Evolutionary conservation across 2,888 invertebrate genomes (phyloP).

Genomic region (Ophioninae sp.): DNA sequence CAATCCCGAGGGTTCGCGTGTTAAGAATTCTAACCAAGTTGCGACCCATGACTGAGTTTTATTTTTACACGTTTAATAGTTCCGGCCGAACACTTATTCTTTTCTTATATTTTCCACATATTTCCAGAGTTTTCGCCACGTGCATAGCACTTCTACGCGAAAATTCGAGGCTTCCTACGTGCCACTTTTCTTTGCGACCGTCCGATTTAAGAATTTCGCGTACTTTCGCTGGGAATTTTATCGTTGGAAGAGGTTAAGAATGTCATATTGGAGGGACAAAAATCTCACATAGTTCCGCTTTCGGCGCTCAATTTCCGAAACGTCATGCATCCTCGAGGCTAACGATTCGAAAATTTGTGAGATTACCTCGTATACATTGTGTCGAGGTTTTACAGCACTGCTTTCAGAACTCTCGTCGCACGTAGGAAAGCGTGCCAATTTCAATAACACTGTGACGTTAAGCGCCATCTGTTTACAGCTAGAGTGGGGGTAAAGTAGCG

Average conservation of each 20-base stretch:
- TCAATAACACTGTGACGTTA: conserved; percentile 23
- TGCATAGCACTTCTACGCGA: neutral
- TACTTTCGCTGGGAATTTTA: neutral
- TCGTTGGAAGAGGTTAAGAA: neutral
- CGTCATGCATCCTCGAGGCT: no score
- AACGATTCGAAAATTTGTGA: no score
- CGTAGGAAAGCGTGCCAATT: conserved; percentile 6
- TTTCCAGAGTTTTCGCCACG: neutral
- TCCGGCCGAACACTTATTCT: neutral
- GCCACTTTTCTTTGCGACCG: neutral
- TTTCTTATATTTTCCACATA: neutral
- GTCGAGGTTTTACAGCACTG: neutral
- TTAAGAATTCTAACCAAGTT: neutral
- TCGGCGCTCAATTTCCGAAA: no score
- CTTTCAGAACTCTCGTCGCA: neutral
- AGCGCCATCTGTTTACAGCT: neutral
- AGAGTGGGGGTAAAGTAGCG: conserved; percentile 18
- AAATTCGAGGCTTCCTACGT: neutral
- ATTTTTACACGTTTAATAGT: neutral
- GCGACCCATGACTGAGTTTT: neutral
- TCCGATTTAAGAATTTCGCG: no score
- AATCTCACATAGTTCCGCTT: neutral
- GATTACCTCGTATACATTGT: neutral
- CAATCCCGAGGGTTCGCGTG: neutral
- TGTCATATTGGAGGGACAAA: neutral